Evolutionary conservation across 2,888 invertebrate species (phyloP), one percentile per base, ranked within the genome.

Genomic region (Limnephilus auricula): DNA sequence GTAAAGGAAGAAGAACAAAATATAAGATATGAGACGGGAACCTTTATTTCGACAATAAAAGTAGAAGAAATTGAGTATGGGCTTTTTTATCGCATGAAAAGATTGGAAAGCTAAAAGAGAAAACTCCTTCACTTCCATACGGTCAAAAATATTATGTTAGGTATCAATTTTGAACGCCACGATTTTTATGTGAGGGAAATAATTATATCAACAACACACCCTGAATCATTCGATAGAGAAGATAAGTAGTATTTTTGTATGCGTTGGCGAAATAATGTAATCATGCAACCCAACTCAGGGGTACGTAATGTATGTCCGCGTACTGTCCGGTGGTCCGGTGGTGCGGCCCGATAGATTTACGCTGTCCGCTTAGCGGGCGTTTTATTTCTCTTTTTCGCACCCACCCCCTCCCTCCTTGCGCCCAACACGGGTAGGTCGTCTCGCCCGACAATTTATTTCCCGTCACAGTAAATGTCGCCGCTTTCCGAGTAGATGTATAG

Each of bases 351-450:
- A 89, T 89, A 89, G 89, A 89, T 89, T 89, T 89, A 89, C 89
- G 40, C 79, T 79, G 80, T 89, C 89, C 89, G 89, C 89, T 89
- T 89, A 89, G 89, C 89, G 80, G 89, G 80, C 89, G n/a, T 80
- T 89, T 89, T 89, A 79, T 89, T 79, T 89, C 89, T 79, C 80
- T 89, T 89, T 89, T 89, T 89, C 89, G 37, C 89, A 89, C 79
- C 79, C 89, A 89, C 79, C 79, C 89, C 40, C 40, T 6, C 89
- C 80, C 45, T 13, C 89, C 50, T n/a, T 50, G 32, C 87, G 84
- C 84, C 12, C 84, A 84, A 84, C 84, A 37, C n/a, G 37, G 84
- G 87, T 65, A 32, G 87, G 78, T 87, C 18, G 87, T 65, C 87
- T 87, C 87, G 32, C 87, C 87, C 89, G 80, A 40, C 89, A 80